Conservation (phyloP, 1,140 invertebrate genomes). For the Eumaeus atala region DNA sequence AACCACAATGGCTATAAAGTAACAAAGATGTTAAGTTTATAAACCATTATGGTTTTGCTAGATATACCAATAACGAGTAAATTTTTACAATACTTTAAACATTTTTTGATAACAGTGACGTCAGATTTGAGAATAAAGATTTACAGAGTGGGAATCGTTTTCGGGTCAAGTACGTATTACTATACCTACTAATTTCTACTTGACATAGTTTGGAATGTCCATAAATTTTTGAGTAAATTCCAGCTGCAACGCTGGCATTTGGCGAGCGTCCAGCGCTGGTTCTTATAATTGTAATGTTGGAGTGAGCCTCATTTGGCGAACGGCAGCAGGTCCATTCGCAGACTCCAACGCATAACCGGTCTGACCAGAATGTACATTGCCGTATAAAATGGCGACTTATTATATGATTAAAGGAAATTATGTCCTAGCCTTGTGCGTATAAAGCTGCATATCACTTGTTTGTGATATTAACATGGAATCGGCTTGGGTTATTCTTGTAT, state of each 20-base stretch:
- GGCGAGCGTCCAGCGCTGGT: conserved; percentile 38
- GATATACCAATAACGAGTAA: too few species aligned
- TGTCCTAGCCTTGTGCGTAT: conserved; percentile 31
- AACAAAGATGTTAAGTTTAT: too few species aligned
- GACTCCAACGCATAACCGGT: conserved; percentile 59
- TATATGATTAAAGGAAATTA: conserved; percentile 27
- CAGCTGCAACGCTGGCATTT: conserved; percentile 26
- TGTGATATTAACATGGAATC: conserved; percentile 39
- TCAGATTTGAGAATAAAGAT: too few species aligned
- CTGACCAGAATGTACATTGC: conserved; percentile 60
- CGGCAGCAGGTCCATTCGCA: conserved; percentile 65
- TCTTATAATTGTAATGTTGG: conserved; percentile 53
- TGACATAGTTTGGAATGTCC: too few species aligned
- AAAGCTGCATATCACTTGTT: conserved; percentile 35
- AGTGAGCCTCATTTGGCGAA: conserved; percentile 59
- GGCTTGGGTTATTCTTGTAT: conserved; percentile 59
- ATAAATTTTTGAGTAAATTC: background rate
- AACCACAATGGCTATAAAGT: too few species aligned
- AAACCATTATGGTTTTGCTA: too few species aligned
- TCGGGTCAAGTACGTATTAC: too few species aligned
- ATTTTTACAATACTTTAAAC: too few species aligned
- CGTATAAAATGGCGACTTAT: conserved; percentile 45
- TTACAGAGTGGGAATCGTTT: too few species aligned
- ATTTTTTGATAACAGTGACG: too few species aligned
- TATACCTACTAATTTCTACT: too few species aligned